These are phyloP conservation scores for Lucilia cuprina DNA, from an alignment of 1,140 invertebrate genomes.

Conservation along the genomic window DNA sequence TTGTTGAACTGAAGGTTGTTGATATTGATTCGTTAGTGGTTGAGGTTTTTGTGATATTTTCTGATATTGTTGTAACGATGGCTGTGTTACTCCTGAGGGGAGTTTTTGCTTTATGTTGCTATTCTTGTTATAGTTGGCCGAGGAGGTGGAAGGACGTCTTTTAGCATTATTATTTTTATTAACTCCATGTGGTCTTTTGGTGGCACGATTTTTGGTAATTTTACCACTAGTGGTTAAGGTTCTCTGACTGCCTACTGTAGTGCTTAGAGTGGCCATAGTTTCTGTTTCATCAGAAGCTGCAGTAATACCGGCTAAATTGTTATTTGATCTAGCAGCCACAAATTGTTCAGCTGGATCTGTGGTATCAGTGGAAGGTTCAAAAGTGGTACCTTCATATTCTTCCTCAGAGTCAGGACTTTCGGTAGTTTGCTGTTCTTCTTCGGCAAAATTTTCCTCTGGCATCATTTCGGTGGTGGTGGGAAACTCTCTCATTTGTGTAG, in stretches of 20 bases:
- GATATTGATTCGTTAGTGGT: not conserved
- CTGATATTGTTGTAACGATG: slow-evolving; percentile 45
- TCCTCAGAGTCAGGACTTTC: slow-evolving; percentile 38
- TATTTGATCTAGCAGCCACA: slow-evolving; percentile 56
- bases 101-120: slow-evolving; percentile 25
- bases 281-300: slow-evolving; percentile 49
- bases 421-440: slow-evolving; percentile 6
- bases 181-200: slow-evolving; percentile 48
- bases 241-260: slow-evolving; percentile 50
- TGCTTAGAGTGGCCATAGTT: slow-evolving; percentile 37
- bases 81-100: slow-evolving; percentile 37
- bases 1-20: slow-evolving; percentile 10
- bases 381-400: slow-evolving; percentile 44
- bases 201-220: slow-evolving; percentile 50
- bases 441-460: slow-evolving; percentile 11
- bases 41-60: slow-evolving; percentile 44
- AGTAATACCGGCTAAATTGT: slow-evolving; percentile 56
- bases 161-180: slow-evolving; percentile 45
- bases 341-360: slow-evolving; percentile 57
- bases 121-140: not conserved
- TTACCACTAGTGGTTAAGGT: slow-evolving; percentile 57
- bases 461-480: slow-evolving; percentile 48
- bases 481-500: slow-evolving; percentile 49
- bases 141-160: slow-evolving; percentile 42
- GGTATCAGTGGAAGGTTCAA: slow-evolving; percentile 50